Evolutionary conservation across 2,888 invertebrate genomes (phyloP).

Genomic region (Ormyrus labotus): DNA sequence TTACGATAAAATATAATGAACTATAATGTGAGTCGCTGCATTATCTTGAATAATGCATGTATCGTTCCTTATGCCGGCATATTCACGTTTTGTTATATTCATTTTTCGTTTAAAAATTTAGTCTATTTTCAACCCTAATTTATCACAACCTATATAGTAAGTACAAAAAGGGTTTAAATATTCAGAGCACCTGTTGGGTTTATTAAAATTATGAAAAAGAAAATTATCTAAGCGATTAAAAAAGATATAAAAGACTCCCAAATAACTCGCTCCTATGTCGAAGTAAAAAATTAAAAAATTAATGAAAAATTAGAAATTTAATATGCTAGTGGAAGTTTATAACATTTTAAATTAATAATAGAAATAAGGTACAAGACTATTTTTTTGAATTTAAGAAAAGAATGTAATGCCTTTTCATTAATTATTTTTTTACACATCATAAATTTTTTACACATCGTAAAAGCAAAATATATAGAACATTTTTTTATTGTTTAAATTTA

Average conservation of each 20-base stretch:
- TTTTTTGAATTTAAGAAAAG: not conserved
- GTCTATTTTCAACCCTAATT: slow-evolving; percentile 42
- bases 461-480: too few species aligned
- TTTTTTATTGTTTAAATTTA: too few species aligned
- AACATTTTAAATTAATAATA: slow-evolving; percentile 2
- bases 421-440: too few species aligned
- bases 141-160: slow-evolving; percentile 46
- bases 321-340: slow-evolving; percentile 8
- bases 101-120: slow-evolving; percentile 58
- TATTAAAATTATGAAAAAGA: slow-evolving; percentile 57
- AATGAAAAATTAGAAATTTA: not conserved
- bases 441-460: too few species aligned
- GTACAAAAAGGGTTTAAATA: slow-evolving; percentile 42
- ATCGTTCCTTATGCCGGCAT: slow-evolving; percentile 74
- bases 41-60: slow-evolving; percentile 70
- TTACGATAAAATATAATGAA: not conserved
- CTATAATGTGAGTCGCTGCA: slow-evolving; percentile 58
- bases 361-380: slow-evolving; percentile 23
- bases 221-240: slow-evolving; percentile 29
- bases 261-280: slow-evolving; percentile 64
- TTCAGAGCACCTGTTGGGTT: slow-evolving; percentile 70
- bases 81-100: slow-evolving; percentile 67
- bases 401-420: too few species aligned
- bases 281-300: slow-evolving; percentile 56
- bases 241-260: slow-evolving; percentile 56